Evolutionary conservation across 2,797 vertebrate genomes (phyloP).

Genomic region (Cossypha polioptera): DNA sequence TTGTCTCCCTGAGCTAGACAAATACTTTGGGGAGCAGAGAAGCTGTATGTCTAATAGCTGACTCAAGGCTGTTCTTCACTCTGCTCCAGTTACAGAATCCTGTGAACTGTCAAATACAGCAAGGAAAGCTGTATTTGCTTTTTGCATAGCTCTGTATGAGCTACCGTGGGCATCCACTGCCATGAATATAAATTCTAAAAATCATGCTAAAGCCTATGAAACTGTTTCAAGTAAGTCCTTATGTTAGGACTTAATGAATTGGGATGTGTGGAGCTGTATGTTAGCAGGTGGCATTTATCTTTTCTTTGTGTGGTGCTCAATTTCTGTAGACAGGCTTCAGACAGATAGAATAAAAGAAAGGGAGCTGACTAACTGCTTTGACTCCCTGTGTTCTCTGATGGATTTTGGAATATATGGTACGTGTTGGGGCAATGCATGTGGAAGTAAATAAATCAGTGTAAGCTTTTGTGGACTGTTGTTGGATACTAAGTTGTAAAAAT

Average conservation of each 20-base stretch:
- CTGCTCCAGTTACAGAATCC: background rate
- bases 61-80: background rate
- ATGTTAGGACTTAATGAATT: background rate
- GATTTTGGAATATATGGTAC: background rate
- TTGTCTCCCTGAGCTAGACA: background rate
- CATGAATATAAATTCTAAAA: background rate
- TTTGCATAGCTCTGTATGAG: background rate
- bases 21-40: background rate
- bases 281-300: conserved; percentile 14
- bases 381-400: background rate
- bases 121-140: background rate
- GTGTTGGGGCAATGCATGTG: background rate
- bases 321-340: background rate
- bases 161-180: background rate
- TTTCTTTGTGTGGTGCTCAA: background rate
- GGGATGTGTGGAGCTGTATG: background rate
- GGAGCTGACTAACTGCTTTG: background rate
- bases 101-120: background rate
- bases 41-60: background rate
- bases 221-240: background rate
- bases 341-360: background rate
- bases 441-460: background rate
- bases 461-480: background rate
- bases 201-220: background rate
- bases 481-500: background rate